phyloP scores from a whole-genome alignment of 2,113 vertebrate genomes.

The Alethe castanea region DNA sequence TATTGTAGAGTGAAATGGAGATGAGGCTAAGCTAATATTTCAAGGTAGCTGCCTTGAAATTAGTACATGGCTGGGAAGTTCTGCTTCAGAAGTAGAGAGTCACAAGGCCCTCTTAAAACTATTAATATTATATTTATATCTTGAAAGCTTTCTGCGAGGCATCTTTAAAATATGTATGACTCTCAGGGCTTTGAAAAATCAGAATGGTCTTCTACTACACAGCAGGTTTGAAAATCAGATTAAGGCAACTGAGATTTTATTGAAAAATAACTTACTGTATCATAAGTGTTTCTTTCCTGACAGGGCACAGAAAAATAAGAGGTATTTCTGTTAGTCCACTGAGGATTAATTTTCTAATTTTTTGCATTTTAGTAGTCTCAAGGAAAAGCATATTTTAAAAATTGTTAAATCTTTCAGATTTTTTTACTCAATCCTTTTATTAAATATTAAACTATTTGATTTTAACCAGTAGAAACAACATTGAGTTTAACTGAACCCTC shows the following conservation, averaged over 20 bases:
- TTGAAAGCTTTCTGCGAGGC: neutral
- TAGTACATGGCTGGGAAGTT: neutral
- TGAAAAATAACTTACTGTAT: neutral
- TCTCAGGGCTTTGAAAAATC: neutral
- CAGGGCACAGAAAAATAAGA: neutral
- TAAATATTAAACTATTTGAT: neutral
- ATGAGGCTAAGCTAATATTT: neutral
- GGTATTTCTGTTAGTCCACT: neutral
- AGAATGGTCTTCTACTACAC: neutral
- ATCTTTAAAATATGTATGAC: neutral
- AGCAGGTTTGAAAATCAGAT: neutral
- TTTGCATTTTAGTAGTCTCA: neutral
- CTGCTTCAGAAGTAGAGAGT: neutral
- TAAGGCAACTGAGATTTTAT: neutral
- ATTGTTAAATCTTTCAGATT: neutral
- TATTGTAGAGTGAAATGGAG: neutral
- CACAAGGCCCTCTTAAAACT: neutral
- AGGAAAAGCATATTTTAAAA: neutral
- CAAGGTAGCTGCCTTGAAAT: neutral
- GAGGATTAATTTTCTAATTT: neutral
- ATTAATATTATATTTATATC: neutral
- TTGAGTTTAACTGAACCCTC: neutral
- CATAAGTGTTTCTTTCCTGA: neutral
- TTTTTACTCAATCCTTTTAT: neutral
- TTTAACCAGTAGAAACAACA: neutral